A percentile compares a stretch with the other conserved stretches of the same genome.
phyloP scores from a whole-genome alignment of 2,797 vertebrate genomes.

The Emydoidea blandingii region DNA sequence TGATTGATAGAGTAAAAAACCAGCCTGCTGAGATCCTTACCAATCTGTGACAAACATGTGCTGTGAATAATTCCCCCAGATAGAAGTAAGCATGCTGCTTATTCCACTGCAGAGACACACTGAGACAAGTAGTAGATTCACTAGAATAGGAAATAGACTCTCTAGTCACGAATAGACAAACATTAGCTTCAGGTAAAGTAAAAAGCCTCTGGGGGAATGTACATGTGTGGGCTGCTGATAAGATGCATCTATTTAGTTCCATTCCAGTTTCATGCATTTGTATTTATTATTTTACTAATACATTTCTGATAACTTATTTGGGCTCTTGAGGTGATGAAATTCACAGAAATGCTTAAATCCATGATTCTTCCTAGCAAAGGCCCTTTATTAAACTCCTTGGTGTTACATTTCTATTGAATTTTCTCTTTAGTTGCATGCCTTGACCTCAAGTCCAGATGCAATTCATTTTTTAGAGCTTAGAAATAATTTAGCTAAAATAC shows the following conservation, averaged over 20 bases:
- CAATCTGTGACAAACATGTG: neutral
- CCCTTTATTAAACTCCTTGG: neutral
- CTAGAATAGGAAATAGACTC: neutral
- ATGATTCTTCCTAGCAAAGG: neutral
- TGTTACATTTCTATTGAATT: neutral
- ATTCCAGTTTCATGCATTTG: neutral
- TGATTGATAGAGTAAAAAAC: neutral
- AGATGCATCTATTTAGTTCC: neutral
- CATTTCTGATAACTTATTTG: neutral
- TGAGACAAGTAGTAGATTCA: conserved; percentile 1
- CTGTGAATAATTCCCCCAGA: conserved; percentile 2
- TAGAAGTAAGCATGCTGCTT: neutral
- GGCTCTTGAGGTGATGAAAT: neutral
- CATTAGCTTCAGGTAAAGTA: neutral
- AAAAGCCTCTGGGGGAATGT: neutral
- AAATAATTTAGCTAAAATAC: neutral
- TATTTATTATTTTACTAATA: neutral
- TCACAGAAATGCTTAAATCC: neutral
- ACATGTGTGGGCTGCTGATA: conserved; percentile 8
- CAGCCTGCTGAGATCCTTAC: neutral
- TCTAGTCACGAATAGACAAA: neutral
- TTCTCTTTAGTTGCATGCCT: neutral
- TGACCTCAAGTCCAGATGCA: neutral
- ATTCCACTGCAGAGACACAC: neutral
- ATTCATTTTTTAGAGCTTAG: neutral